Evolutionary conservation across 2,797 vertebrate genomes (phyloP).

Genomic region (Heliangelus exortis): DNA sequence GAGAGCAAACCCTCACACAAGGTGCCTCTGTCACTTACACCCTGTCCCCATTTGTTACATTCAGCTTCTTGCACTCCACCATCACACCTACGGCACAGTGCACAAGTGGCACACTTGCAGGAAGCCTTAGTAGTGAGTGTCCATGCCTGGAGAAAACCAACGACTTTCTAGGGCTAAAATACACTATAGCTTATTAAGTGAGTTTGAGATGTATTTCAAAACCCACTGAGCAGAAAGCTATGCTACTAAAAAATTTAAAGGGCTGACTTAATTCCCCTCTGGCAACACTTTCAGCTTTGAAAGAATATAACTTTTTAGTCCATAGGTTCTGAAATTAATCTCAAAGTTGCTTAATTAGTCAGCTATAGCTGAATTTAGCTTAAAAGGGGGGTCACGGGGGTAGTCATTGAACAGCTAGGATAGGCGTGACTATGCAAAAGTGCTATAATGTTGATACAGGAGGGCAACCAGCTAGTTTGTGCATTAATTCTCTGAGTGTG

Average conservation of each 20-base stretch:
- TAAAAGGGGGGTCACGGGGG: not conserved
- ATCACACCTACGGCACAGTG: not conserved
- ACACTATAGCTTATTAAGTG: slow-evolving; percentile 18
- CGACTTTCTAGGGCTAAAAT: slow-evolving; percentile 8
- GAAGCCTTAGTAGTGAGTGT: not conserved
- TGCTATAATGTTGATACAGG: not conserved
- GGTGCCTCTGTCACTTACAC: not conserved
- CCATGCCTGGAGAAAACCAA: not conserved
- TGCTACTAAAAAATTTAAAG: slow-evolving; percentile 50
- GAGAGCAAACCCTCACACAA: not conserved
- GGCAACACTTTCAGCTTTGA: slow-evolving; percentile 46
- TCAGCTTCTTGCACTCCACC: not conserved
- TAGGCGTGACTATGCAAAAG: not conserved
- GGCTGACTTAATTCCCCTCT: slow-evolving; percentile 50
- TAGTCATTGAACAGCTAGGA: not conserved
- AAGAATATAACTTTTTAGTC: slow-evolving; percentile 50
- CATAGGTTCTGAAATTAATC: slow-evolving; percentile 43
- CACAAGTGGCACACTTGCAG: not conserved
- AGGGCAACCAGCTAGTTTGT: not conserved
- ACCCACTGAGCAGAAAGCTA: slow-evolving; percentile 48
- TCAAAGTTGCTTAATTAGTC: slow-evolving; percentile 55
- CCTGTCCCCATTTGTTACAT: not conserved
- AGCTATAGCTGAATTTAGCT: slow-evolving; percentile 24
- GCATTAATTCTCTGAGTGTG: not conserved
- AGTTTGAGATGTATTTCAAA: slow-evolving; percentile 55